Evolutionary conservation across 2,888 invertebrate genomes (phyloP).

Genomic region (Pristionchus japonicus): DNA sequence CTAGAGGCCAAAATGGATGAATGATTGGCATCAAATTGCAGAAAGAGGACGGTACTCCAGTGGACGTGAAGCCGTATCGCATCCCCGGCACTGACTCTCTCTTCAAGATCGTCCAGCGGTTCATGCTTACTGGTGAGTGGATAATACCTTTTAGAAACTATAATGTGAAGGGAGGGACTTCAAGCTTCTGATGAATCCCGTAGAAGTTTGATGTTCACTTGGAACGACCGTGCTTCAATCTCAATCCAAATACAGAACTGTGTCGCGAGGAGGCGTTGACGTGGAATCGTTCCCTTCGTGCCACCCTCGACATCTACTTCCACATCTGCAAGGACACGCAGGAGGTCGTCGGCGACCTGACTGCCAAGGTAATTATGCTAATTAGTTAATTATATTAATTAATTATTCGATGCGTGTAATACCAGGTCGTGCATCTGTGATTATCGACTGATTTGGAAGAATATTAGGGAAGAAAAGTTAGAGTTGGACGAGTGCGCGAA

Average conservation of each 20-base stretch:
- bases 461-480: too few species aligned
- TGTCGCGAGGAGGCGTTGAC: slow-evolving; percentile 19
- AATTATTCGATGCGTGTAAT: too few species aligned
- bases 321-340: slow-evolving; percentile 45
- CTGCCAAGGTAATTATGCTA: not conserved
- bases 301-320: slow-evolving; percentile 42
- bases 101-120: slow-evolving; percentile 33
- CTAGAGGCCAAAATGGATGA: too few species aligned
- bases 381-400: too few species aligned
- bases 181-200: too few species aligned
- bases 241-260: not conserved
- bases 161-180: too few species aligned
- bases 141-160: too few species aligned
- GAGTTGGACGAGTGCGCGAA: not conserved
- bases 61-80: not conserved
- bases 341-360: not conserved
- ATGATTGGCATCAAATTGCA: not conserved
- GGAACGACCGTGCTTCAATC: not conserved
- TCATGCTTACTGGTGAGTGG: slow-evolving; percentile 14
- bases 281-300: slow-evolving; percentile 38
- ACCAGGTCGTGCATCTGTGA: too few species aligned
- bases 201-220: too few species aligned
- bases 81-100: slow-evolving; percentile 40
- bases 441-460: not conserved
- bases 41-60: not conserved